Base-by-base conservation (phyloP, 2,797 vertebrate species). In the Poeciliopsis gracilis region DNA sequence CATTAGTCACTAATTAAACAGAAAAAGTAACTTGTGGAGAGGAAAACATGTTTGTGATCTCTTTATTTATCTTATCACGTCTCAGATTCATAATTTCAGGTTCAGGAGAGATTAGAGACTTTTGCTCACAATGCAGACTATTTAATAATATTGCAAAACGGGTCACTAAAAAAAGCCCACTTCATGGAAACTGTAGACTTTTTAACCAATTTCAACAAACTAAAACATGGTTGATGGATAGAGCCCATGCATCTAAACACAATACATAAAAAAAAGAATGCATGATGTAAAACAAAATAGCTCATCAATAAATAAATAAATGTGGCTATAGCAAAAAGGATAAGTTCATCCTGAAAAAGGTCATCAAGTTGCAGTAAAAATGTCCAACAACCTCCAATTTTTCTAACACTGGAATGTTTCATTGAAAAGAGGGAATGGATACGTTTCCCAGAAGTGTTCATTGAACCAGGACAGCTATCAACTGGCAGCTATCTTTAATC, bases 91-190 rank as follows among this genome's bases (percentile, higher is more conserved):
- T 13, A 72, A 23, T 30, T 71, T 77, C 18, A 5, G 5, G 30
- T 43, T 79, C 7, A 6, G 7, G 46, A 77, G 61, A 46, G 63
- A 10, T 18, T 66, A 55, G 25, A 55, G n/a, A 47, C 49, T 28
- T 57, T 12, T 45, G 66, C 33, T 79, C 33, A 38, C 51, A 49
- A 77, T 75, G 25, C 38, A 53, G 12, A n/a, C 23, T 55, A 55
- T 28, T 23, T 70, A 82, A 75, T 76, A 87, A 87, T 61, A 81
- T 53, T 73, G 59, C 43, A 82, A 83, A 79, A 45, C 70, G 13
- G 61, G 25, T 28, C 16, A 59, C 47, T 71, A 33, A 61, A 72
- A 41, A 10, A 1, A 23, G 0, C 16, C 10, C 28, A 30, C 25
- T 47, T 12, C 33, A 7, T 43, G 18, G 45, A 73, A 71, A 72